Evolutionary conservation across 2,888 invertebrate species (phyloP), one percentile per base, ranked within the genome.

Genomic region (Kryphioiulus occultus): DNA sequence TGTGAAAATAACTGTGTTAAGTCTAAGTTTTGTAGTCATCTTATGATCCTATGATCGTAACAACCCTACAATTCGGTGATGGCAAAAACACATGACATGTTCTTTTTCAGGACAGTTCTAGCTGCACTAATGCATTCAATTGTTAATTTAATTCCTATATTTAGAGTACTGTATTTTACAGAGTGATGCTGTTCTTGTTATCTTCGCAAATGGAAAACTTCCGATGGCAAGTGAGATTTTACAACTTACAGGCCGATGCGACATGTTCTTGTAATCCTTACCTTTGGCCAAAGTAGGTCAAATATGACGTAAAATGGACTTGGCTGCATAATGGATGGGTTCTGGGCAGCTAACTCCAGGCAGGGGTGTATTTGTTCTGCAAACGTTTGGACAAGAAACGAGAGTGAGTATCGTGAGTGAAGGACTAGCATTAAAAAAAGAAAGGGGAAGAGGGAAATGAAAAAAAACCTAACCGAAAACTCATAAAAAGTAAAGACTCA

Each of bases 281-380:
- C 59, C 59, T 59, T 59, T 59, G 7, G 5, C 59, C 7, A 59
- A 59, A 59, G n/a, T 59, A 59, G 59, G 59, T n/a, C 59, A 59
- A 59, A 19, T 59, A 7, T 59, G 59, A 59, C 59, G 42, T 42
- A 42, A 42, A 42, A 59, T 59, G 59, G 59, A n/a, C n/a, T 59
- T 59, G 59, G 59, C n/a, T 19, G 59, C 17, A n/a, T 59, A 19
- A 59, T n/a, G 19, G 17, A 59, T 19, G 4, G n/a, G 59, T 59
- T 59, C 59, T 59, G 59, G 19, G 59, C 59, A 59, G 59, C 59
- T 59, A n/a, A 59, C 59, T n/a, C 59, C 59, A 59, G 59, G 59
- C 59, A 59, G 59, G 59, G 59, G 59, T 59, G 59, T 59, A 59
- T 1, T n/a, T 59, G 59, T 59, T 59, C 59, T 59, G 59, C 5